Evolutionary conservation across 2,797 vertebrate genomes (phyloP).

Genomic region (Centroberyx gerrardi): DNA sequence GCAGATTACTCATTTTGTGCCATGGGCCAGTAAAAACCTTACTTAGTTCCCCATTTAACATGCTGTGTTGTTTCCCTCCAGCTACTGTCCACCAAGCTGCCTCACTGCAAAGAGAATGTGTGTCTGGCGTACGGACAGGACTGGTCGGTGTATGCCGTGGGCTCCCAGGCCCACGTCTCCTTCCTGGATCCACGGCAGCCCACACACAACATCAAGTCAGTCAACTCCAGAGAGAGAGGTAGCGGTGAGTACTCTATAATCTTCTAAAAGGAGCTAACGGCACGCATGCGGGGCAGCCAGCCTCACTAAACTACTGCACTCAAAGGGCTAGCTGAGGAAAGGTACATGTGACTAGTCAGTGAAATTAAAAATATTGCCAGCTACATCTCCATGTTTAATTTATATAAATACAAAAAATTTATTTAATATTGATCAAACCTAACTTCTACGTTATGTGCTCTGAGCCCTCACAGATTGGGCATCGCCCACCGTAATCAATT

Average conservation of each 20-base stretch:
- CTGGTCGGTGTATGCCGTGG: conserved; percentile 98
- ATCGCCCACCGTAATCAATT: no score
- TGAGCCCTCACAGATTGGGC: no score
- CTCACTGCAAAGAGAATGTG: conserved; percentile 98
- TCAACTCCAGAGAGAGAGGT: conserved; percentile 95
- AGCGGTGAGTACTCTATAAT: conserved; percentile 88
- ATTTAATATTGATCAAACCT: no score
- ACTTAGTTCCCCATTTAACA: neutral
- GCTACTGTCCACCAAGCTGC: conserved; percentile 96
- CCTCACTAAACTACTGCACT: neutral
- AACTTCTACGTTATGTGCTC: no score
- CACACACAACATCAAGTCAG: conserved; percentile 93
- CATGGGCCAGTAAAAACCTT: neutral
- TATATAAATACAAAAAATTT: no score
- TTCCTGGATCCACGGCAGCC: conserved; percentile 97
- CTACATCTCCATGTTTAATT: no score
- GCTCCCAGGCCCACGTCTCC: conserved; percentile 98
- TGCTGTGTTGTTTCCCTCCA: conserved; percentile 64
- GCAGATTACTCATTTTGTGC: no score
- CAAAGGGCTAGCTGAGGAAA: neutral
- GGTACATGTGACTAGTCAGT: neutral
- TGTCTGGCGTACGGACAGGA: conserved; percentile 97
- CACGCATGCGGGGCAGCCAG: neutral
- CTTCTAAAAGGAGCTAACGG: neutral
- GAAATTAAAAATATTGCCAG: no score